Evolutionary conservation across 2,113 vertebrate species (phyloP).

Genomic region (Tyto alba): DNA sequence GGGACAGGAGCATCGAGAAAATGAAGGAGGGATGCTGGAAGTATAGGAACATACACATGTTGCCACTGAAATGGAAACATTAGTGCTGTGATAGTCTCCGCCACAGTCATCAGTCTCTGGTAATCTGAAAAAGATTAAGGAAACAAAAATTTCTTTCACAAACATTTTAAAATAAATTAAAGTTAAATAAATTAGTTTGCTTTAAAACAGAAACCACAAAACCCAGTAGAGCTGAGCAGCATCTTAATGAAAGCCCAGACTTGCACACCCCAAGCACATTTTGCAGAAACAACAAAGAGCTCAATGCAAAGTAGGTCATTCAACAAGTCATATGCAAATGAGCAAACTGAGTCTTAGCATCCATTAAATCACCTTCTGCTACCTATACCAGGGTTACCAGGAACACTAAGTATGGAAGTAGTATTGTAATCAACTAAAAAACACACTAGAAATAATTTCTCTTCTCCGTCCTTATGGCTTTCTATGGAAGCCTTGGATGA

Average conservation of each 20-base stretch:
- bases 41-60: constrained; percentile 85
- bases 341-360: neutral
- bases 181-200: neutral
- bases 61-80: constrained; percentile 89
- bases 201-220: constrained; percentile 32
- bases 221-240: neutral
- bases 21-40: constrained; percentile 84
- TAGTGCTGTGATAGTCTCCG: constrained; percentile 83
- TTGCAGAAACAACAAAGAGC: constrained; percentile 16
- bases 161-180: neutral
- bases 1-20: constrained; percentile 86
- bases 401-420: neutral
- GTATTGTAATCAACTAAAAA: neutral
- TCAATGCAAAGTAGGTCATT: constrained; percentile 39
- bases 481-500: constrained; percentile 26
- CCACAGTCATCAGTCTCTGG: constrained; percentile 87
- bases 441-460: neutral
- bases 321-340: constrained; percentile 31
- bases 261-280: neutral
- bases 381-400: neutral
- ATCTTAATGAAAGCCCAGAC: constrained; percentile 15
- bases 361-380: neutral
- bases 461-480: neutral
- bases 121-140: constrained; percentile 75
- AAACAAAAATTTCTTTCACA: neutral